Conservation (phyloP, 2,888 invertebrate genomes). For the Folsomia candida region DNA sequence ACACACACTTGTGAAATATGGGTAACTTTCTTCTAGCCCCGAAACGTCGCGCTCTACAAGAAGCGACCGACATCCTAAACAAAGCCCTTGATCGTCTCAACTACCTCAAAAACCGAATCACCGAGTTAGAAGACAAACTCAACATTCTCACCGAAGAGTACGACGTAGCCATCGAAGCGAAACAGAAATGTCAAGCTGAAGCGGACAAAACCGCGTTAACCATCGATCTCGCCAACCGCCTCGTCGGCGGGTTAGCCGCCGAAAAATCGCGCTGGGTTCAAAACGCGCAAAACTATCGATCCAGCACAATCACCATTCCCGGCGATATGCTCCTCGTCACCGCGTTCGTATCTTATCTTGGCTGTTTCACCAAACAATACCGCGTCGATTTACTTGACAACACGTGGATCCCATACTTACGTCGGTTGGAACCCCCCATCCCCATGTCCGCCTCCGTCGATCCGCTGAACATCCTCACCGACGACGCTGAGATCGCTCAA, state of each 20-base stretch:
- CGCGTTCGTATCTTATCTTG: slow-evolving; percentile 94
- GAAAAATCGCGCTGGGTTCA: slow-evolving; percentile 97
- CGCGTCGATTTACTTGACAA: slow-evolving; percentile 81
- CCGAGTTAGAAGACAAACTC: slow-evolving; percentile 85
- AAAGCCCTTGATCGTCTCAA: slow-evolving; percentile 85
- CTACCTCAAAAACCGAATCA: slow-evolving; percentile 77
- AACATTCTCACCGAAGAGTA: slow-evolving; percentile 87
- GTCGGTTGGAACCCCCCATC: slow-evolving; percentile 75
- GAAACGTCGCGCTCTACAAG: slow-evolving; percentile 84
- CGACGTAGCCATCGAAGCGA: slow-evolving; percentile 84
- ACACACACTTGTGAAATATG: no score
- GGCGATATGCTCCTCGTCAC: slow-evolving; percentile 90
- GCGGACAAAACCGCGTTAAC: slow-evolving; percentile 92
- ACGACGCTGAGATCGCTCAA: slow-evolving; percentile 88
- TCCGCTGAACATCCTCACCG: slow-evolving; percentile 80
- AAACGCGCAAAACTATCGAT: slow-evolving; percentile 67
- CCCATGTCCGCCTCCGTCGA: slow-evolving; percentile 87
- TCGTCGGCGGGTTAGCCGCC: slow-evolving; percentile 90
- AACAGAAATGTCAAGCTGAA: slow-evolving; percentile 87
- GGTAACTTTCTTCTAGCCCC: no score
- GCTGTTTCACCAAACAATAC: slow-evolving; percentile 93
- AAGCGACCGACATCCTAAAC: slow-evolving; percentile 86
- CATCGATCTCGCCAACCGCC: slow-evolving; percentile 86
- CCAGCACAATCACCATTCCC: slow-evolving; percentile 71
- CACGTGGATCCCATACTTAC: slow-evolving; percentile 81